A percentile compares a stretch with the other conserved stretches of the same genome.
Conservation (phyloP, 2,888 invertebrate species). For the Tolmerus cingulatus region DNA sequence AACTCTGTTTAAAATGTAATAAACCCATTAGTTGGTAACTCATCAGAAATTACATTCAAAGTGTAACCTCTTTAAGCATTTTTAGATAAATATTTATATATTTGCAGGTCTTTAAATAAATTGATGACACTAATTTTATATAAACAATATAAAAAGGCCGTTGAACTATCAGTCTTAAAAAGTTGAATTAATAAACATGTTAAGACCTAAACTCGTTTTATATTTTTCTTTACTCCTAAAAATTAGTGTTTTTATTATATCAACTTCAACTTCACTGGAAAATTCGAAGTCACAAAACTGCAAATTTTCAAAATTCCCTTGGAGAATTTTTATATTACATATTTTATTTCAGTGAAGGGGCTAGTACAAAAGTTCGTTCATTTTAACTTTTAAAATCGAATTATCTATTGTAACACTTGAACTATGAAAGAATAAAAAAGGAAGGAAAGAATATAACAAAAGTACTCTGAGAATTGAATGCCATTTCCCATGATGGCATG, state of each 20-base stretch:
- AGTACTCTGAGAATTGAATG: no score
- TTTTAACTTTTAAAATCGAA: no score
- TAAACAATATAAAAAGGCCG: conserved; percentile 6
- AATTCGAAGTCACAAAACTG: no score
- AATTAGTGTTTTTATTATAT: background rate
- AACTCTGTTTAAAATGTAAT: background rate
- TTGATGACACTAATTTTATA: conserved; percentile 29
- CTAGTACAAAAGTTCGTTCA: no score
- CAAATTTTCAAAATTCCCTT: no score
- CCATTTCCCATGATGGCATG: no score
- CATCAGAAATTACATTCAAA: background rate
- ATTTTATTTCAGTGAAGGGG: no score
- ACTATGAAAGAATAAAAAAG: no score
- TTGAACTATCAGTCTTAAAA: conserved; percentile 26
- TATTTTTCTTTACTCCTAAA: background rate
- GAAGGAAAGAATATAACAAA: no score
- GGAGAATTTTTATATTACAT: no score
- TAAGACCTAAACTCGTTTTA: background rate
- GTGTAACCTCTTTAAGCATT: conserved; percentile 9
- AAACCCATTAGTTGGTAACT: conserved; percentile 8
- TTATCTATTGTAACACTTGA: no score
- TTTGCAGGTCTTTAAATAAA: conserved; percentile 30
- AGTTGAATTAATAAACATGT: conserved; percentile 31
- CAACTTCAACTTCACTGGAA: no score
- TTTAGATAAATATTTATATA: conserved; percentile 39